Base-by-base conservation (phyloP, 2,888 invertebrate species). In the Antheraea yamamai region DNA sequence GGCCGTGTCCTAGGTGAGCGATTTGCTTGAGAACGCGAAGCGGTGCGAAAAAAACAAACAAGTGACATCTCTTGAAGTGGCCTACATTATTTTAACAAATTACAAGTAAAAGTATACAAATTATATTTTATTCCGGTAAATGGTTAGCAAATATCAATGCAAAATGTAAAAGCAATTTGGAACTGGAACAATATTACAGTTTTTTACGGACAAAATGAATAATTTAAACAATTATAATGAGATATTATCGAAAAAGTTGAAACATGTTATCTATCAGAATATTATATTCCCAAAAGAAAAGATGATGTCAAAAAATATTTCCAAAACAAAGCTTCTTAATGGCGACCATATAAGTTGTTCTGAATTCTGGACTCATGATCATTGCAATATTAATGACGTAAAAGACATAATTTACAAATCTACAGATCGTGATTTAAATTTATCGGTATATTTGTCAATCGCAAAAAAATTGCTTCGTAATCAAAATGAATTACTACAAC, bases 141-240 rank as follows among this genome's bases (percentile, higher is more conserved):
- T 90, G 88, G 75, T 88, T 89, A 76, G 86, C 89, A 10, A 84
- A 90, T 78, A 85, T 83, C 73, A 79, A 77, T 72, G 89, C 87
- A 75, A 87, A 89, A 80, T 81, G 77, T 23, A 82, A 86, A 74
- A 84, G 79, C 77, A 84, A 82, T 52, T 61, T 77, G 35, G 86
- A 83, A 78, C 78, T 89, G 4, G 85, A 90, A 82, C 88, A 88
- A 76, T 89, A 80, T 74, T 91, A 88, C 77, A 79, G 84, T 72
- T 92, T 89, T 78, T 92, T 2, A 84, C 77, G 72, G 88, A 84
- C 75, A 91, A 89, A 82, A 81, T 91, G 52, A 81, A 74, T 26
- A 85, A 91, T 78, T 81, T 92, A 68, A 86, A 87, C 78, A 85
- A 78, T 61, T 84, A 87, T 76, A 81, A 89, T 74, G 77, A 83